Evolutionary conservation across 2,888 invertebrate species (phyloP).

Genomic region (Sepiola atlantica): DNA sequence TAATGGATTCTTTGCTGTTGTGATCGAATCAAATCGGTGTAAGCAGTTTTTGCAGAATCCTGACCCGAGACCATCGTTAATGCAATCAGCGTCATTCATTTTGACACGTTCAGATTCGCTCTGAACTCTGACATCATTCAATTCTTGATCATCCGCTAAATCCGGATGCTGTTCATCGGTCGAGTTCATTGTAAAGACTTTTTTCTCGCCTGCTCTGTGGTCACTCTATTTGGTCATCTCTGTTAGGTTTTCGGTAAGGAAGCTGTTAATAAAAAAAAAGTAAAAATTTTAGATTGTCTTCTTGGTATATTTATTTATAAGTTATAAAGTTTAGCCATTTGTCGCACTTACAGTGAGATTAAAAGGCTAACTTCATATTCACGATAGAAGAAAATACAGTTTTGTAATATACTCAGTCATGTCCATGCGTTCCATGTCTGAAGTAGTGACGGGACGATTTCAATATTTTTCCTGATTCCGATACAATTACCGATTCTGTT

Average conservation of each 20-base stretch:
- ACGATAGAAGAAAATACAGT: too few species aligned
- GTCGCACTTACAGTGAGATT: too few species aligned
- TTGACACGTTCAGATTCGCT: neutral
- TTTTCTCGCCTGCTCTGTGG: neutral
- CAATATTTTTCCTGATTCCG: too few species aligned
- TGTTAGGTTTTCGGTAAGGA: neutral
- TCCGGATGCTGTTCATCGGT: neutral
- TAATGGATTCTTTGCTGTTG: constrained; percentile 63
- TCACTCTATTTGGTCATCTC: neutral
- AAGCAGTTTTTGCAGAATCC: constrained; percentile 48
- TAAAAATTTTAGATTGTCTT: too few species aligned
- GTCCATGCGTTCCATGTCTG: too few species aligned
- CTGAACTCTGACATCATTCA: neutral
- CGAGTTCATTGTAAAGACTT: neutral
- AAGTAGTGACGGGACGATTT: too few species aligned
- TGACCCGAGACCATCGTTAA: neutral
- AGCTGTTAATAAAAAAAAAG: neutral
- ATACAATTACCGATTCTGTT: too few species aligned
- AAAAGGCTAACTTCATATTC: too few species aligned
- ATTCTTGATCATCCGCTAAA: neutral
- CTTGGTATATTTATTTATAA: too few species aligned
- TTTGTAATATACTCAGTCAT: too few species aligned
- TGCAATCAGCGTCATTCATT: neutral
- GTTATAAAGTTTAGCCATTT: too few species aligned
- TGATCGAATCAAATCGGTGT: constrained; percentile 57